Evolutionary conservation across 2,888 invertebrate genomes (phyloP).

Genomic region (Entomobrya multifasciata): DNA sequence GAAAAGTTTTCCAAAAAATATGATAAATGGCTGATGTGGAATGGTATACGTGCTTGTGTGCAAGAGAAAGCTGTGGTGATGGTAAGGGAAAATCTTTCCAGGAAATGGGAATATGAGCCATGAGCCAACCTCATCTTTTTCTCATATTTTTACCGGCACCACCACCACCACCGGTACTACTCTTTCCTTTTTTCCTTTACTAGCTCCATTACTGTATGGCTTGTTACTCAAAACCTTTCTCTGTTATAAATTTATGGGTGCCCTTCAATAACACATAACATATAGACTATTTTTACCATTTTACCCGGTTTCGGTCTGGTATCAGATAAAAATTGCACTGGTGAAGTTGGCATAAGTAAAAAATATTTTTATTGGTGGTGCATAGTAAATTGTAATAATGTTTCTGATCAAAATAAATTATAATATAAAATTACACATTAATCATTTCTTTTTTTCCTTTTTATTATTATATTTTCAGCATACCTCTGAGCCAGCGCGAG

Average conservation of each 20-base stretch:
- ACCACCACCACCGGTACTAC: neutral
- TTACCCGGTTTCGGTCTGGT: too few relatives aligned
- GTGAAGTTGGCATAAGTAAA: too few relatives aligned
- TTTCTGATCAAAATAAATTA: constrained; percentile 38
- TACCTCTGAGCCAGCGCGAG: constrained; percentile 96
- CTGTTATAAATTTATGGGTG: neutral
- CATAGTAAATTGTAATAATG: too few relatives aligned
- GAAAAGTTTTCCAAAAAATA: constrained; percentile 39
- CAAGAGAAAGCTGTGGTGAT: neutral
- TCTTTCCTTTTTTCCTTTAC: neutral
- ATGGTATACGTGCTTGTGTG: constrained; percentile 44
- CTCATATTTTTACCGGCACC: neutral
- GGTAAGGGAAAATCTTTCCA: constrained; percentile 4
- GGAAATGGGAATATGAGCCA: constrained; percentile 9
- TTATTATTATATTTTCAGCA: constrained; percentile 19
- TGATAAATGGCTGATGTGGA: constrained; percentile 59
- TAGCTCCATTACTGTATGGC: neutral
- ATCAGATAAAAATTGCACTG: too few relatives aligned
- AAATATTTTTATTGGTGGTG: too few relatives aligned
- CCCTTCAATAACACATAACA: too few relatives aligned
- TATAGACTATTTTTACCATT: too few relatives aligned
- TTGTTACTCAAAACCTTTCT: neutral
- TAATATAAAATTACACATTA: constrained; percentile 45
- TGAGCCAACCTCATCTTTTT: neutral
- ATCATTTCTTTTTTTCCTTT: constrained; percentile 36